Conservation (phyloP, 1,140 invertebrate genomes). For the Harlomillsia oculata region DNA sequence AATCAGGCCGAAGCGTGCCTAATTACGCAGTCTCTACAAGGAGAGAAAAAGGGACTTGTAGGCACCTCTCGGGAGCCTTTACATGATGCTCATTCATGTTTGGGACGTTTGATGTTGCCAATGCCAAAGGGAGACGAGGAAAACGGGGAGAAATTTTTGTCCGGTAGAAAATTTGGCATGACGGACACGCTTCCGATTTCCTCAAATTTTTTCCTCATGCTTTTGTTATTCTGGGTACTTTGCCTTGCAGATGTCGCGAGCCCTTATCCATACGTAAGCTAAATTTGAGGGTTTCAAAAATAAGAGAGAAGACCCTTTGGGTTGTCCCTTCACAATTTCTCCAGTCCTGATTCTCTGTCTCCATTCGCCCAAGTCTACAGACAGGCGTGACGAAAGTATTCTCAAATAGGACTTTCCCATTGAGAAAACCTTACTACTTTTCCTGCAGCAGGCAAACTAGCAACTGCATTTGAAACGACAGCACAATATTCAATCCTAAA, state of each 20-base stretch:
- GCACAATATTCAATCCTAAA: background rate
- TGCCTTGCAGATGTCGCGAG: conserved; percentile 29
- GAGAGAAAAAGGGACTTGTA: too few species aligned
- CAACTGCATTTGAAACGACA: background rate
- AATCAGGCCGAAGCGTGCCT: conserved; percentile 8
- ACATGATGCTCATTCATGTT: too few species aligned
- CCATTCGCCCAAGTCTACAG: conserved; percentile 10
- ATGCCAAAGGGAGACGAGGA: too few species aligned
- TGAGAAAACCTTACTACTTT: background rate
- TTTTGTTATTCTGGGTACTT: background rate
- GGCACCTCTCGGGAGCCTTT: too few species aligned
- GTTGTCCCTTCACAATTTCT: too few species aligned
- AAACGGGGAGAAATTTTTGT: conserved; percentile 17
- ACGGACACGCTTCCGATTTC: conserved; percentile 27
- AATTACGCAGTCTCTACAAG: too few species aligned
- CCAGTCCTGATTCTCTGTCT: background rate
- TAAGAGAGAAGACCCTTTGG: conserved; percentile 5
- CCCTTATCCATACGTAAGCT: conserved; percentile 2
- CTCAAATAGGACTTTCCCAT: conserved; percentile 25
- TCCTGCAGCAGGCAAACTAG: background rate
- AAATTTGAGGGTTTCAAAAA: background rate
- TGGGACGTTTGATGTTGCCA: too few species aligned
- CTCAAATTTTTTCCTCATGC: conserved; percentile 19
- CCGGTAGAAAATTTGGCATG: conserved; percentile 29
- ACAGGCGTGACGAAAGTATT: conserved; percentile 27